Base-by-base conservation (phyloP, 2,113 vertebrate species). In the Anguilla japonica region DNA sequence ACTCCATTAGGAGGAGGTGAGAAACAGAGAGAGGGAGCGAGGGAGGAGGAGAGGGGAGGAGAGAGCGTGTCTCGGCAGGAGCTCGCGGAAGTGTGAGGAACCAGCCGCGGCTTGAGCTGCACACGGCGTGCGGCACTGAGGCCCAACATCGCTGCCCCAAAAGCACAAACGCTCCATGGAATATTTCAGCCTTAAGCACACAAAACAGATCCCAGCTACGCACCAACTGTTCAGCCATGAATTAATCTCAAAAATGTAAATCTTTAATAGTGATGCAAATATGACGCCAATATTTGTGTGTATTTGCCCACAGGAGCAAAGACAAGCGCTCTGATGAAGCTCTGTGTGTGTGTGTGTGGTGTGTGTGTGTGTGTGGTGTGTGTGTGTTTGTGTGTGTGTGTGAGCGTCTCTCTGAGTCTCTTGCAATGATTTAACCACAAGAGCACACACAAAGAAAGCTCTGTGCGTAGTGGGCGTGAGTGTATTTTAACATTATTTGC, bases 1-100 rank as follows among this genome's bases (percentile, higher is more conserved):
- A 0, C 43, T 15, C 14, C 29, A 50, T 80, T 80, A 22, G 41
- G 80, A 14, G 22, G 34, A n/a, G 22, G 71, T 8, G 26, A 14
- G 29, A 57, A 16, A 67, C n/a, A 41, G 81, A 67, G 41, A 81
- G 3, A 50, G 1, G 82, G 53, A 83, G n/a, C 22, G 39, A 57
- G 78, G 34, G 41, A 83, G 41, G 43, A 14, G 2, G 79, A 87
- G 40, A 7, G 16, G 14, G 26, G 78, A 41, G 7, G 79, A 41
- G 67, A 11, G 57, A 41, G 86, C 81, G 83, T 67, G 46, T 82
- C 39, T 71, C 13, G 43, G 83, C 86, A 88, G 9, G 71, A 85
- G 29, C 26, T 5, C 18, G 0, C 26, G n/a, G 14, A 63, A 50
- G 46, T n/a, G 46, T 2, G 56, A 7, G 11, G 50, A 83, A 83